Evolutionary conservation across 2,888 invertebrate species (phyloP).

Genomic region (Andrena trimmerana): DNA sequence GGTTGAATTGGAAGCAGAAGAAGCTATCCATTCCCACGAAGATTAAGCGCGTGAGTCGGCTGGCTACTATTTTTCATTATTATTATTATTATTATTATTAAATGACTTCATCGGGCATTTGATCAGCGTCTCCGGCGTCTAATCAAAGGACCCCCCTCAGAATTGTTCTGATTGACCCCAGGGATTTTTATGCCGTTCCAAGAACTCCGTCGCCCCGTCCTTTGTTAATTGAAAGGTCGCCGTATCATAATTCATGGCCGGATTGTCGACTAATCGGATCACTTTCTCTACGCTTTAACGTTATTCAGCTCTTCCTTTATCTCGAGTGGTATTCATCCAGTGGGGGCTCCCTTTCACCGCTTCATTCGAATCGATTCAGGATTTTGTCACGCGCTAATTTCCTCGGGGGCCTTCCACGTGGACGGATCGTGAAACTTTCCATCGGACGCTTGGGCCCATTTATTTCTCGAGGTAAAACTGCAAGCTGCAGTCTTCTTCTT

Average conservation of each 20-base stretch:
- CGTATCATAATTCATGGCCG: constrained; percentile 29
- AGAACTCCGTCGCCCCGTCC: constrained; percentile 31
- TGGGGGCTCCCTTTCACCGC: constrained; percentile 1
- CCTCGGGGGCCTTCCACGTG: background rate
- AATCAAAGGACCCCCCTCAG: constrained; percentile 5
- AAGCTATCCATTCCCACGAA: constrained; percentile 40
- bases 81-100: too few relatives aligned
- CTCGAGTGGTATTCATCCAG: background rate
- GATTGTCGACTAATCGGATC: constrained; percentile 43
- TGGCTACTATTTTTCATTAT: background rate
- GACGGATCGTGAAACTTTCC: background rate
- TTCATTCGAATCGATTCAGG: constrained; percentile 5
- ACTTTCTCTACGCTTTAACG: constrained; percentile 23
- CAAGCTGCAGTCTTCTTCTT: too few relatives aligned
- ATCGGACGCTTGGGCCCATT: too few relatives aligned
- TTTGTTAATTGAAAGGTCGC: constrained; percentile 33
- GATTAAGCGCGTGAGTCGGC: constrained; percentile 18
- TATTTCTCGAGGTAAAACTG: too few relatives aligned
- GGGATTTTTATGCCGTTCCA: constrained; percentile 44
- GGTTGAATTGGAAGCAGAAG: background rate
- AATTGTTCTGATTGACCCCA: constrained; percentile 16
- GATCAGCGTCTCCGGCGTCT: constrained; percentile 14
- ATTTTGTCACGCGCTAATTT: background rate
- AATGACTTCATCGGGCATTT: background rate
- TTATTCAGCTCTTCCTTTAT: constrained; percentile 29